Percentiles rank a stretch among this genome's conserved stretches.
Evolutionary conservation across 2,888 invertebrate genomes (phyloP).

Genomic region (Elmis aenea): DNA sequence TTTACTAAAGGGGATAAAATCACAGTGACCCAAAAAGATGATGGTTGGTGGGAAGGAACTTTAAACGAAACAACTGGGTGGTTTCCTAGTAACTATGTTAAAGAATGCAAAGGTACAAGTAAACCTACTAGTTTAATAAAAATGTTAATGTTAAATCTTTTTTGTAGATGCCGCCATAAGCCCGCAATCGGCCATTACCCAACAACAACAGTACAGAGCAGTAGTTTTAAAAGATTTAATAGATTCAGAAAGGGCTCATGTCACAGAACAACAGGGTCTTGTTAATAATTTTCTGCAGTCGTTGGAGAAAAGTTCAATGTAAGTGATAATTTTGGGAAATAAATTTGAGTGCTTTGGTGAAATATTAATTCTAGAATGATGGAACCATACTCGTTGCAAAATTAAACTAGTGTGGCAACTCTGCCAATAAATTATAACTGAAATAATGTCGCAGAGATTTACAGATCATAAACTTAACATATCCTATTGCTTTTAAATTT

Average conservation of each 20-base stretch:
- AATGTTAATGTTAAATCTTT: background rate
- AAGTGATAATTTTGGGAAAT: too few relatives aligned
- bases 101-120: slow-evolving; percentile 69
- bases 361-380: too few relatives aligned
- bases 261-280: slow-evolving; percentile 81
- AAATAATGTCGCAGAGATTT: too few relatives aligned
- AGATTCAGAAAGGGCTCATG: slow-evolving; percentile 88
- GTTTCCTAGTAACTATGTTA: slow-evolving; percentile 98
- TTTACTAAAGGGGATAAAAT: slow-evolving; percentile 96
- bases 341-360: slow-evolving; percentile 9
- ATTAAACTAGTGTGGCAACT: too few relatives aligned
- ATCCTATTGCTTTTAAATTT: too few relatives aligned
- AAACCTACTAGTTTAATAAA: background rate
- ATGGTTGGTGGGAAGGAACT: slow-evolving; percentile 99
- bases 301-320: slow-evolving; percentile 83
- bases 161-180: slow-evolving; percentile 38
- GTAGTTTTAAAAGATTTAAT: slow-evolving; percentile 85
- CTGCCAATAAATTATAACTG: too few relatives aligned
- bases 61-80: slow-evolving; percentile 92
- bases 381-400: too few relatives aligned
- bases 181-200: slow-evolving; percentile 55
- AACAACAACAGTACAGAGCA: slow-evolving; percentile 71
- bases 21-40: slow-evolving; percentile 90
- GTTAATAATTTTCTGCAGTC: slow-evolving; percentile 82
- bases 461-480: too few relatives aligned